Evolutionary conservation across 1,140 invertebrate species (phyloP), one percentile per base, ranked within the genome.

Genomic region (Branchinecta lynchi): DNA sequence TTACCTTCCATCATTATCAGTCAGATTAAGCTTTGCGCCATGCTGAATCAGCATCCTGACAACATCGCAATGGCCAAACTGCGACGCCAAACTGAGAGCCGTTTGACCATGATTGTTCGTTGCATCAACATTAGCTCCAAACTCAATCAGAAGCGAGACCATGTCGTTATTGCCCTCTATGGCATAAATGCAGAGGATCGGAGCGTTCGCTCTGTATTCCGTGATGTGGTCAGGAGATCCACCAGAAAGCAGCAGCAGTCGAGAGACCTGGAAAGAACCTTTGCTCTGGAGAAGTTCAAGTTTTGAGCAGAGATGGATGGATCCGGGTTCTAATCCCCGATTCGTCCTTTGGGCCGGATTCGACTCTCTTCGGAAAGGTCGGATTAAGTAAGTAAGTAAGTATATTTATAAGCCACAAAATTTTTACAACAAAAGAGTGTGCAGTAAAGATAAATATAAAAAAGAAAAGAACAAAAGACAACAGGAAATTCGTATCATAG

Each of bases 61-160:
- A 43, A 95, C 87, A 76, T 95, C 90, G 72, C 86, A 86, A 74
- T 96, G 91, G 10, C 93, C 93, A 71, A 86, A 85, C 71, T 88
- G 84, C 68, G 89, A 86, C 7, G 91, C 89, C 67, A 92, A 79
- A 32, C 87, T 86, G 8, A 93, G 77, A 0, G 90, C 86, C 0
- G 89, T 89, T 72, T 86, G 87, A 7, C 90, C 90, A 77, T 93
- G 90, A 73, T 88, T 90, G 73, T 96, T 96, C 0, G 87, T 86
- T 70, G 88, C 81, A 76, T 95, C 91, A 0, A 95, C 85, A 78
- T 95, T 86, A 3, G 93, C 93, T 15, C 92, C 93, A 77, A 94
- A 93, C 76, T 95, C 91, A 7, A 99, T 79, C 12, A 98, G 79
- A 7, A 96, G 78, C 6, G 87, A 86, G 0, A 95, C 90, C 86